Evolutionary conservation across 2,888 invertebrate genomes (phyloP).

Genomic region (Ichneumoninae sp.): DNA sequence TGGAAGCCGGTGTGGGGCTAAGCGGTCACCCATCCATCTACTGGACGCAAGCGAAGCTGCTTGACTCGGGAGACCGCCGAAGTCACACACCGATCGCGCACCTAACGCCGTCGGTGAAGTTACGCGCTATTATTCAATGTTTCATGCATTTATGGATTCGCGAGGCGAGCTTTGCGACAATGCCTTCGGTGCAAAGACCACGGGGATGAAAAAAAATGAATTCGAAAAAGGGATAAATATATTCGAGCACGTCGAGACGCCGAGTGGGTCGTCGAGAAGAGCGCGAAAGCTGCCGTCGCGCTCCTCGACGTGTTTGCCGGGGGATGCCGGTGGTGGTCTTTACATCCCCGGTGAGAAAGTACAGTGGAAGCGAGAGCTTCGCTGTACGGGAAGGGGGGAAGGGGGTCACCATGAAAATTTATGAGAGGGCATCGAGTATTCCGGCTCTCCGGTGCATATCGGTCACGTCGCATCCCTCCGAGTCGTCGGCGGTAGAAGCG

Average conservation of each 20-base stretch:
- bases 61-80: too few species aligned
- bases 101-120: too few species aligned
- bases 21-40: too few species aligned
- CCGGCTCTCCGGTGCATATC: slow-evolving; percentile 52
- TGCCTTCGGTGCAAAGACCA: slow-evolving; percentile 4
- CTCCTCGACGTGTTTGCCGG: background rate
- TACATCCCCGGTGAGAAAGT: slow-evolving; percentile 58
- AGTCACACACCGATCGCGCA: too few species aligned
- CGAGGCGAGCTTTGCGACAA: slow-evolving; percentile 5
- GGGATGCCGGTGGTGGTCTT: slow-evolving; percentile 60
- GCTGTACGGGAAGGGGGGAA: background rate
- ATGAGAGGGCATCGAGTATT: slow-evolving; percentile 69
- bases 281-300: slow-evolving; percentile 19
- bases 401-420: slow-evolving; percentile 73
- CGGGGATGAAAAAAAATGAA: background rate
- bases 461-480: slow-evolving; percentile 34
- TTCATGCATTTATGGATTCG: slow-evolving; percentile 60
- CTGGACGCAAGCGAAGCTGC: too few species aligned
- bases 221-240: background rate
- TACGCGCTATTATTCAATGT: background rate
- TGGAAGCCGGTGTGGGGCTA: too few species aligned
- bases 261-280: slow-evolving; percentile 22
- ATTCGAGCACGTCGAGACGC: slow-evolving; percentile 19
- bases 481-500: too few species aligned
- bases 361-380: background rate